Evolutionary conservation across 2,888 invertebrate genomes (phyloP), one percentile per base, ranked within the genome.

Genomic region (Phortica okadai): DNA sequence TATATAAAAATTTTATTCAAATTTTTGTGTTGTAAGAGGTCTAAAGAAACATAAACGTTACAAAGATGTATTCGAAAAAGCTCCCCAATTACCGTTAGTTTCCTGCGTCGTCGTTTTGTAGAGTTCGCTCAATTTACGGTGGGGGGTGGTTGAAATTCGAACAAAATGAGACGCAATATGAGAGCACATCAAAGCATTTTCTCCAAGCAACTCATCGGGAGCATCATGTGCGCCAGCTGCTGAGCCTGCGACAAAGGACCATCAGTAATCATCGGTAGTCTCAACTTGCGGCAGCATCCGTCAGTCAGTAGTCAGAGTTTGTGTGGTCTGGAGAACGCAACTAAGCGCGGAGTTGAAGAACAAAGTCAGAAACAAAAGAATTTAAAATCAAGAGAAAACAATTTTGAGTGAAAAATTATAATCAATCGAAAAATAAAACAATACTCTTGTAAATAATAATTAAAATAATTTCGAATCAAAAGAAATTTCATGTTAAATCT

Each of bases 321-420:
- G 83, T 82, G 82, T 82, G 86, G 82, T 81, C 77, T 77, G 77
- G 82, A 77, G 80, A 79, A 75, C 77, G 80, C 78, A 79, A 79
- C 79, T 62, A 69, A 77, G 76, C 74, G 76, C 80, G 80, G 79
- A 70, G 70, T 42, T 25, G 16, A 50, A 14, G 11, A 67, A 25
- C 8, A 50, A 50, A 59, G 16, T 50, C 56, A 16, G 25, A 6
- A 42, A 14, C 56, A 62, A 74, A 42, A 21, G 8, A 58, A 44
- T 44, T 73, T 21, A 64, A 73, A n/a, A 73, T 21, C 14, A 70
- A 72, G 16, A 44, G 69, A 58, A n/a, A 50, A 6, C 4, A 25
- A 62, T 50, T 50, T 50, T 33, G 16, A 56, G 10, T 21, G 33
- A 62, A 25, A 62, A 21, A 21, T 45, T 59, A 64, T 54, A 33